Evolutionary conservation across 2,113 vertebrate species (phyloP), one percentile per base, ranked within the genome.

Genomic region (Pavo muticus): DNA sequence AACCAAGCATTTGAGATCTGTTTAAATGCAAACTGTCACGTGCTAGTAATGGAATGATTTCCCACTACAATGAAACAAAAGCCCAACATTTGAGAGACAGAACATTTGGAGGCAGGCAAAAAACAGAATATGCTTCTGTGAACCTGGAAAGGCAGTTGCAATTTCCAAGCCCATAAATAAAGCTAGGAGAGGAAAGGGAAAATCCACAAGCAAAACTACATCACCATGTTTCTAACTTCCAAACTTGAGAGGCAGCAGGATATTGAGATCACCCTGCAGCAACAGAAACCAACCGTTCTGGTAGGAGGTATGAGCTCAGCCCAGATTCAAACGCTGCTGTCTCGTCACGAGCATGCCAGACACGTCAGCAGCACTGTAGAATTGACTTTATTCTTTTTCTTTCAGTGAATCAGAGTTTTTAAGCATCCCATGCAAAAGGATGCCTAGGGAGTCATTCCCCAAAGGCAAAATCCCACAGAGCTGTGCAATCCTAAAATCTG

Each of bases 251-350:
- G 25, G 29, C 0, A 40, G 50, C 50, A 73, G 39, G 13, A 20
- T 3, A 8, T 0, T 35, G 56, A 19, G 20, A 5, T 10, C 10
- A 37, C 5, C 47, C 11, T 37, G 8, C 17, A 23, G 59, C 1
- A n/a, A 40, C 18, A n/a, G 44, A 17, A 54, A 42, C n/a, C 35
- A 13, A 59, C 21, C 6, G 0, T 11, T 40, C 13, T 11, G 35
- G 60, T 20, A 40, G 24, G 27, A 7, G 23, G 37, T 4, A 5
- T 2, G 1, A 44, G 42, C 29, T 9, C 50, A 79, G 83, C 39
- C 25, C 16, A 13, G 5, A 2, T 27, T 37, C 45, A 37, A 3
- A 24, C 1, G n/a, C 20, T 40, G 27, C 71, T 63, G n/a, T 21
- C 59, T 65, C 64, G 7, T n/a, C 44, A 79, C 0, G 3, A 44